Percentiles rank a stretch among this genome's conserved stretches.
These are phyloP conservation scores for Virgularia gustaviana DNA, from an alignment of 92 coral and sea anemone genomes.

Conservation along the genomic window DNA sequence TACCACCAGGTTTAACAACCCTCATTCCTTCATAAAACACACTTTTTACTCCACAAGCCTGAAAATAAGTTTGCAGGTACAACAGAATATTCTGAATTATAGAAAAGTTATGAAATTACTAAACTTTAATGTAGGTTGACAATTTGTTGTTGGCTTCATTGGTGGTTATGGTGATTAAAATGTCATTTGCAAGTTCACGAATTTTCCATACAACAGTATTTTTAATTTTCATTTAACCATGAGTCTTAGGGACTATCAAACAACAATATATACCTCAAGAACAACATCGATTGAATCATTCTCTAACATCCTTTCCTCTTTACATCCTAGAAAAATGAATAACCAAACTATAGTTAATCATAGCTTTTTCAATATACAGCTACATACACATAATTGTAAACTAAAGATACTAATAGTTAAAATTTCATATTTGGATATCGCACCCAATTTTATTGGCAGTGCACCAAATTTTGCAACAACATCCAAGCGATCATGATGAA, in stretches of 20 bases:
- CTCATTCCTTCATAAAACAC: slow-evolving; percentile 75
- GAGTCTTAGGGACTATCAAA: too few species aligned
- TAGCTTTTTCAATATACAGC: too few species aligned
- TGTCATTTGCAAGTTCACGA: too few species aligned
- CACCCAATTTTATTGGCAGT: slow-evolving; percentile 72
- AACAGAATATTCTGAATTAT: background rate
- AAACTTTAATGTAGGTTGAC: too few species aligned
- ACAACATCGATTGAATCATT: slow-evolving; percentile 62
- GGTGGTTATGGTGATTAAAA: too few species aligned
- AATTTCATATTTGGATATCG: too few species aligned
- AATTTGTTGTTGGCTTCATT: too few species aligned
- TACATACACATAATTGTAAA: too few species aligned
- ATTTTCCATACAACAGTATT: background rate
- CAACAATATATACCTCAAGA: slow-evolving; percentile 66
- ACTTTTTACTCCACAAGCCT: slow-evolving; percentile 79
- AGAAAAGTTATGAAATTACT: background rate
- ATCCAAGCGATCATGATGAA: slow-evolving; percentile 66
- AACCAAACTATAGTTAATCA: background rate
- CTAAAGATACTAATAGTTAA: too few species aligned
- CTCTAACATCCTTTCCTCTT: slow-evolving; percentile 6
- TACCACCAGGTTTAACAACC: slow-evolving; percentile 73
- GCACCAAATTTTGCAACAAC: slow-evolving; percentile 74
- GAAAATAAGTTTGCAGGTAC: too few species aligned
- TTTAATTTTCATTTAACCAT: background rate
- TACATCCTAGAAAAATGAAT: background rate